Evolutionary conservation across 2,797 vertebrate genomes (phyloP), one percentile per base, ranked within the genome.

Genomic region (Chelon auratus): DNA sequence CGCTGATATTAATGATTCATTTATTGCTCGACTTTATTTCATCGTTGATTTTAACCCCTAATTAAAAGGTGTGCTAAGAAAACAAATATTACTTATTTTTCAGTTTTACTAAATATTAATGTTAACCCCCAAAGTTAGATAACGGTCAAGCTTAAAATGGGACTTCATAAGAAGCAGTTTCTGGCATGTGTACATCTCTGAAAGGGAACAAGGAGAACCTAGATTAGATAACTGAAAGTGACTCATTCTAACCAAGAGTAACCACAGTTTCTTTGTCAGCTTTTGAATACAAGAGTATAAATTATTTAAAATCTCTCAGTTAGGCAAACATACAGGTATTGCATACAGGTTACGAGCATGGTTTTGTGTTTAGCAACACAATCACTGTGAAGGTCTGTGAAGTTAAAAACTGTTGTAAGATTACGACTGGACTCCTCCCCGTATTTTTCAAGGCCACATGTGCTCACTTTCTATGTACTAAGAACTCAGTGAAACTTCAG

Each of bases 401-500:
- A 59, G 10, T 17, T 22, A 1, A 54, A 54, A 36, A 72, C 65
- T 30, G 13, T 56, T 61, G 52, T 15, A 68, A 69, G 66, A 55
- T 0, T 3, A 15, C 4, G 65, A 56, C 24, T 9, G 20, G 11
- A 43, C 26, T n/a, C 62, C 7, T 39, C 0, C 22, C 26, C n/a
- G 33, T 45, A 13, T 50, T 61, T 51, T 70, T 17, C 47, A 58
- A 64, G 14, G 7, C 26, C n/a, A 70, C 5, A 43, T 17, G 51
- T 42, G 22, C 57, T 68, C 9, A 10, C 39, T 14, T 50, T 26
- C 9, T 11, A 40, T 40, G 60, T 51, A 15, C 39, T 20, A n/a
- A 74, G 3, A 76, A 78, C 52, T 81, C 13, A 14, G 42, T 30
- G 61, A 78, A 77, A 71, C 68, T 66, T 66, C 73, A 71, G 55